Evolutionary conservation across 2,113 vertebrate genomes (phyloP).

Genomic region (Aramus guarauna): DNA sequence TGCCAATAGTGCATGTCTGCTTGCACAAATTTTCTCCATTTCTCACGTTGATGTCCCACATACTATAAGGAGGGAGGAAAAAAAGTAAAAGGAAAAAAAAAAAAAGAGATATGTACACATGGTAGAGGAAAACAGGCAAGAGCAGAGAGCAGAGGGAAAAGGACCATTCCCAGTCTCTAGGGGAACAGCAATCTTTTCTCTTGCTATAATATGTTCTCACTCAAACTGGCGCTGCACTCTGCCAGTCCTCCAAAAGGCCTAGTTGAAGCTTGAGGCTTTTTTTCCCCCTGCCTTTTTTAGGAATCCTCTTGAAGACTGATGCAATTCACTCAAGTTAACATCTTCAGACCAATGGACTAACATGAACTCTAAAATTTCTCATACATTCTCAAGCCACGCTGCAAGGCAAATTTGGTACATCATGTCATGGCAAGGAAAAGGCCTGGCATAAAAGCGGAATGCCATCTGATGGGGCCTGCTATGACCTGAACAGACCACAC

Average conservation of each 20-base stretch:
- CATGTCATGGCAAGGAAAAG: neutral
- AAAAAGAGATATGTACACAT: accelerated
- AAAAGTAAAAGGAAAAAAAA: no score
- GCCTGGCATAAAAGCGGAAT: neutral
- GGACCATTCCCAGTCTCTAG: neutral
- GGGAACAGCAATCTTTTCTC: neutral
- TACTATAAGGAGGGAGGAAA: neutral
- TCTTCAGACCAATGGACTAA: neutral
- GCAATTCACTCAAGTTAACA: neutral
- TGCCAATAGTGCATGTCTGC: slow-evolving; percentile 67
- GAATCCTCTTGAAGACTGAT: neutral
- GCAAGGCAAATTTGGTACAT: neutral
- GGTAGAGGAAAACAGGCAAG: neutral
- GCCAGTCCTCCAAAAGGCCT: neutral
- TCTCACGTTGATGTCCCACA: slow-evolving; percentile 34
- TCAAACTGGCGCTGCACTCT: neutral
- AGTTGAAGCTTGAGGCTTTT: neutral
- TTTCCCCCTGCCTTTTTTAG: neutral
- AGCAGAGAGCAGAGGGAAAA: neutral
- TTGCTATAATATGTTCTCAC: neutral
- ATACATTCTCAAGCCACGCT: neutral
- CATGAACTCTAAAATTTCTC: neutral
- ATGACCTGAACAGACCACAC: neutral
- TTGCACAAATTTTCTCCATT: slow-evolving; percentile 61
- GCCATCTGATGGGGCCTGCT: neutral